Percentiles rank a stretch among this genome's conserved stretches.
Conservation (phyloP, 2,797 vertebrate genomes). For the Cichlasoma orientale region DNA sequence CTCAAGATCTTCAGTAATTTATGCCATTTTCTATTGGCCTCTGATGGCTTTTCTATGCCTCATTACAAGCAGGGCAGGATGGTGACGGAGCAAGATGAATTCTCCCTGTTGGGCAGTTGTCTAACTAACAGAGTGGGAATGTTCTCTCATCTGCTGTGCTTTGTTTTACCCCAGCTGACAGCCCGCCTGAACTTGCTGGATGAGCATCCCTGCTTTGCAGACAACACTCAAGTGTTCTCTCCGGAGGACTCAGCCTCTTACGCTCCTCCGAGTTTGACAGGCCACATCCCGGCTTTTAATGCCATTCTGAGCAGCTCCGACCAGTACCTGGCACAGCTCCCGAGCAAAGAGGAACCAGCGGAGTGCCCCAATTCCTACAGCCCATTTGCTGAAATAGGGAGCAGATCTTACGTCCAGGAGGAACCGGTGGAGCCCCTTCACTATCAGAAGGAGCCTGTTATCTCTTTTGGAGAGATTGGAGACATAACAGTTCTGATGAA, state of each 20-base stretch:
- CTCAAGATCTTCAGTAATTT: constrained; percentile 61
- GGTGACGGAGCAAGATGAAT: constrained; percentile 53
- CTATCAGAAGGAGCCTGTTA: constrained; percentile 34
- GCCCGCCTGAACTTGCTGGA: constrained; percentile 74
- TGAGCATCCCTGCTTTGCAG: constrained; percentile 64
- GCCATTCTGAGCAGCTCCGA: constrained; percentile 59
- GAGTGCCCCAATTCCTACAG: constrained; percentile 44
- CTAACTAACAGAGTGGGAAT: constrained; percentile 49
- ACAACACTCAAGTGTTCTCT: constrained; percentile 60
- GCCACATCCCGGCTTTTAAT: constrained; percentile 59
- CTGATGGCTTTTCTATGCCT: constrained; percentile 68
- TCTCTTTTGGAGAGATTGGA: constrained; percentile 47
- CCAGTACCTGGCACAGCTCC: constrained; percentile 50
- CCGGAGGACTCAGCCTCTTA: constrained; percentile 56
- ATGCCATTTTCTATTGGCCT: constrained; percentile 47
- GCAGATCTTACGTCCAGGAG: constrained; percentile 22
- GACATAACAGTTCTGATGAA: constrained; percentile 55
- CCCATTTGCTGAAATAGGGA: constrained; percentile 42
- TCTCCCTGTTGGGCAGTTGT: constrained; percentile 57
- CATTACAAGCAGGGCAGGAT: constrained; percentile 60
- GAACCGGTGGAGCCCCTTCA: constrained; percentile 49
- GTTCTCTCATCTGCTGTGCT: constrained; percentile 51
- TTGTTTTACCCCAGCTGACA: constrained; percentile 75
- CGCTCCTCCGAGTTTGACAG: constrained; percentile 54
- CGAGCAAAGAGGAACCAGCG: constrained; percentile 37